Evolutionary conservation across 2,888 invertebrate species (phyloP), one percentile per base, ranked within the genome.

Genomic region (Strigamia crassipes): DNA sequence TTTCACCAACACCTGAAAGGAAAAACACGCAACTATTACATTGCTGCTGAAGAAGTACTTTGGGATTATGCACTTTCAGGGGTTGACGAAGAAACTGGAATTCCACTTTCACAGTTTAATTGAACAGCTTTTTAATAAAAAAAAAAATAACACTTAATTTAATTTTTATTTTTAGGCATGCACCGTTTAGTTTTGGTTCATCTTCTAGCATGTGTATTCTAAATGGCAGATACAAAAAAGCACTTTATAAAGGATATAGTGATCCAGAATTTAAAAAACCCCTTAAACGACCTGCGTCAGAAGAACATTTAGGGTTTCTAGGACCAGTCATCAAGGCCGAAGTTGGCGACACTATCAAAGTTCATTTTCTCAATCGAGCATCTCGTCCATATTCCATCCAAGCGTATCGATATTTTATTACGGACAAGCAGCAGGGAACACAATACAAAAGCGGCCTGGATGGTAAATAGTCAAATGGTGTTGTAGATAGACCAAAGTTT

Each of bases 261-360:
- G 83, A 84, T 56, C 42, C 80, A 5, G 56, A 80, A 12, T 84
- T 84, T 78, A 56, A 23, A 6, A 79, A 61, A 13, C 81, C 73
- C 34, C 82, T 83, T 34, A 31, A 79, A 0, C 81, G 83, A 21
- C 23, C 46, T 13, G 6, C 1, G 6, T n/a, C 56, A n/a, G 56
- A 56, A 8, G 83, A 81, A 12, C 82, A 83, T 51, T 81, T 84
- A 41, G 84, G 83, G 18, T 78, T 84, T 77, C 51, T 84, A 27
- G 87, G 87, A 13, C 87, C 87, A 3, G 84, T 85, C 34, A 85
- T 87, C 18, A 84, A 84, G 31, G 87, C 85, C 12, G 86, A 86
- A 82, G 85, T 86, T 15, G 86, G 86, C 0, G 87, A 87, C 56
- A 83, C 83, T 23, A 42, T 84, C n/a, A 81, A 83, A 56, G 80